Evolutionary conservation across 2,113 vertebrate species (phyloP), one percentile per base, ranked within the genome.

Genomic region (Callorhinus ursinus): DNA sequence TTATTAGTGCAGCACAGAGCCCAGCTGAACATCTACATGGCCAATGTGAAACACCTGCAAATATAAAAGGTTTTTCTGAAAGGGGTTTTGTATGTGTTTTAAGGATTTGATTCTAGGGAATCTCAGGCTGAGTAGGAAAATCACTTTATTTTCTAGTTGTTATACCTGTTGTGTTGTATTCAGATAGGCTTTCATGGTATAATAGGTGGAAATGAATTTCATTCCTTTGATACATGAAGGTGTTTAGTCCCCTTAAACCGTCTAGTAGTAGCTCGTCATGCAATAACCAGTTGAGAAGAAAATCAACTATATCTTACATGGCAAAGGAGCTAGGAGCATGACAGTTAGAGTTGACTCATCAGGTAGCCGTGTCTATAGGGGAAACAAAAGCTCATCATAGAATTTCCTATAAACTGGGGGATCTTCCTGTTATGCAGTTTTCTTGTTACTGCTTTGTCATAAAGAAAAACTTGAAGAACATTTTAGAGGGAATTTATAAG

Each of bases 171-270:
- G 15, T 76, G n/a, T 86, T 93, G 22, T 69, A 55, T 74, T 92
- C 49, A 81, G 85, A 67, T 59, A 19, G 33, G 24, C 82, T 94
- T 57, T 14, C 31, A 4, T 63, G 36, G 46, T 74, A 39, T 59
- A 71, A 85, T 46, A 81, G 19, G 76, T 59, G 59, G 21, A 88
- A 21, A 71, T 57, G 24, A 71, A 31, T 91, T 93, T 88, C 57
- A 16, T 92, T 79, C 81, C 31, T 26, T 80, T 69, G 71, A 90
- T 79, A 88, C 4, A 46, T 21, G 46, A 91, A 74, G 65, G 16
- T 71, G 33, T 93, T 95, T 94, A 80, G 57, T 91, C 90, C 49
- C 21, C 63, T 93, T 87, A 76, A 88, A 96, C 63, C 11, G 28
- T 36, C 39, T 65, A 74, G 26, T 26, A 67, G 28, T 88, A 81